Base-by-base conservation (phyloP, 2,113 vertebrate species). In the Mystacornis crossleyi region DNA sequence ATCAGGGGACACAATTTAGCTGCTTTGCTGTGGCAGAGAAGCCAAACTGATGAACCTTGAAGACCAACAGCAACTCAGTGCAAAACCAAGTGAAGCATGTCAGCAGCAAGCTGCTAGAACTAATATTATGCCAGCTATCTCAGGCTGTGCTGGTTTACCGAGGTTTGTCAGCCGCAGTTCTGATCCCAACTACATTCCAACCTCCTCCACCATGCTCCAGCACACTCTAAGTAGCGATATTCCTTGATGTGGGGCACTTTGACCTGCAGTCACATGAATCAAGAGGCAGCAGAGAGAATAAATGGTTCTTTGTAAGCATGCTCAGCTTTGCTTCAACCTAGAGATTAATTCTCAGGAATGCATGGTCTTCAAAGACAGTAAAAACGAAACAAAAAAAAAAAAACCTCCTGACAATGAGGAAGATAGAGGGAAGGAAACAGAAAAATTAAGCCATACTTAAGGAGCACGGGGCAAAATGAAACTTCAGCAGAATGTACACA, bases 331-430 rank as follows among this genome's bases (percentile, higher is more conserved):
- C 40, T 47, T 67, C n/a, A 43, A 15, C 6, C 19, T 18, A 15
- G 29, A 50, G 81, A 53, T 48, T 26, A 94, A 48, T 13, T 2
- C 51, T 57, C 42, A 47, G 33, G 75, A 82, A 34, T 1, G 4
- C 1, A 33, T 0, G 10, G 19, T 33, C 12, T 54, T 47, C 38
- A 54, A 66, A 31, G 12, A 4, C 28, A 33, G 31, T 11, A 17
- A 51, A 65, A 81, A 21, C 4, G 34, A 53, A 70, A 62, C 33
- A 23, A 54, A 13, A 10, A 50, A 42, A 23, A 54, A 13, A 10
- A 50, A 42, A 24, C 3, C 0, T 4, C 8, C n/a, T 7, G 17
- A n/a, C 1, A 0, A 33, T 8, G 8, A 75, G 34, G 9, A 84
- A 73, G 6, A 10, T 0, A 50, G 18, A 0, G 5, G 2, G 26